Evolutionary conservation across 2,888 invertebrate species (phyloP), one percentile per base, ranked within the genome.

Genomic region (Seira sanloemensis): DNA sequence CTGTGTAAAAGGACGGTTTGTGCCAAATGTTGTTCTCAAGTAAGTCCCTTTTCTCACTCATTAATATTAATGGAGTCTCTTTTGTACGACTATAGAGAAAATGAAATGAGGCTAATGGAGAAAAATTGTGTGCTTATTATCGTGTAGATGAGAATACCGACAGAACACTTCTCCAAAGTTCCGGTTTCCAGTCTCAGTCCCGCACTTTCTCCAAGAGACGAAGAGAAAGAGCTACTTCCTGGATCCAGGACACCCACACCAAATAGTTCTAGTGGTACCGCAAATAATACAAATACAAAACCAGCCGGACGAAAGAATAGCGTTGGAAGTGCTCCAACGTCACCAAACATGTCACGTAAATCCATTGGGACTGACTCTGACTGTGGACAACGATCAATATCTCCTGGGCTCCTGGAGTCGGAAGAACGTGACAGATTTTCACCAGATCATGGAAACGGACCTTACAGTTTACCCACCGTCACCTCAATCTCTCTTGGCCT

Each of bases 1-100:
- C 93, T 98, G 87, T 98, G 98, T 92, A 96, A 97, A 92, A 94
- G 97, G 91, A 97, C 96, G 87, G 96, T 98, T 86, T 98, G 98
- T 93, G 95, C 96, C 90, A 97, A 96, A 92, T 97, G 97, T 92
- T 95, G 95, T 91, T 95, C 96, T 88, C 97, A 97, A 94, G 96
- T 96, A 91, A 91, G 92, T 85, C n/a, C n/a, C 12, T 37, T 37
- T 37, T 37, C 37, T 37, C 50, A 50, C 50, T 7, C 2, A 2
- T 7, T 50, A 50, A 7, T 50, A 1, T 50, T 12, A 68, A 54
- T 18, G 7, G 4, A 24, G 26, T 37, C n/a, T n/a, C n/a, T n/a
- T n/a, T n/a, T n/a, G n/a, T n/a, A n/a, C n/a, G n/a, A n/a, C n/a
- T n/a, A n/a, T n/a, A n/a, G n/a, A n/a, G 72, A 12, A 16, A 72